Evolutionary conservation across 1,140 invertebrate genomes (phyloP), one percentile per base, ranked within the genome.

Genomic region (Neuroterus valhalla): DNA sequence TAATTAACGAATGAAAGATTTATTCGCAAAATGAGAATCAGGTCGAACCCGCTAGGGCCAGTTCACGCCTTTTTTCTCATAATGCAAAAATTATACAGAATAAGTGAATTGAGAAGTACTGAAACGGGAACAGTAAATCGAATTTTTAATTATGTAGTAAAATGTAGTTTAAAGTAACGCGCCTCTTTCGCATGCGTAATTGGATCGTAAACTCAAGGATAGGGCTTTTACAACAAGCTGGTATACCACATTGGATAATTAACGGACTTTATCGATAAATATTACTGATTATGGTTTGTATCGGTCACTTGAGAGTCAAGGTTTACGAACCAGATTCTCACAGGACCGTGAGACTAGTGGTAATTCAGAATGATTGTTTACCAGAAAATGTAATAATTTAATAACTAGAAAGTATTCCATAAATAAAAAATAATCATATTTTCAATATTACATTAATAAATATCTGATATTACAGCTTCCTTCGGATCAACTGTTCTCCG

Each of bases 161-260:
- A 62, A 62, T 62, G 55, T 31, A 62, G 31, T 62, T 62, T 62
- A 62, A 62, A 62, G 12, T 62, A 62, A 31, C 55, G 55, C 12
- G 10, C 55, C 55, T 62, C 26, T 23, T 62, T 62, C 55, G 21
- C 55, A 62, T 62, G 12, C 55, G 14, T 62, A 62, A 62, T 62
- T 62, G 55, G 55, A 62, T 62, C 55, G 26, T 62, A 62, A 62
- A 62, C 15, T 62, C 26, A 15, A 26, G 55, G n/a, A 14, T 6
- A 31, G 55, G 5, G 23, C 23, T 31, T 62, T 62, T 38, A 62
- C 55, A 62, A 38, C 55, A 38, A 62, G 55, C 55, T 26, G 55
- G 55, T 62, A 62, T 31, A 38, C 55, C 55, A 62, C 55, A 62
- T 62, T 62, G 55, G 55, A 62, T 62, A 62, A 62, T 62, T 62